phyloP scores from a whole-genome alignment of 2,888 invertebrate genomes.

The Acrobasis repandana region DNA sequence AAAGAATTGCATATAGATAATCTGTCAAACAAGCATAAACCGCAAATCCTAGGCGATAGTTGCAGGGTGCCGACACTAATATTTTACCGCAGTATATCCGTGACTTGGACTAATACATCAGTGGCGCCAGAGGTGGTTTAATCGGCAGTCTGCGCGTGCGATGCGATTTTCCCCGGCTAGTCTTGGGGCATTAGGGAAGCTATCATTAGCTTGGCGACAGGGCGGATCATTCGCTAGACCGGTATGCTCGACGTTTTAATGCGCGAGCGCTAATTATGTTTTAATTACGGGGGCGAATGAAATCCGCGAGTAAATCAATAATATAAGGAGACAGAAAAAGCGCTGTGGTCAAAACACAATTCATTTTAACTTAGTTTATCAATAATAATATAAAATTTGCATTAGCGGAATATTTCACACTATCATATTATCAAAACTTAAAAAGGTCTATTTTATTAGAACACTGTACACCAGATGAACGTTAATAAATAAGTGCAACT shows the following conservation, averaged over 20 bases:
- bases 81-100: conserved; percentile 62
- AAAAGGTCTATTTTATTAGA: background rate
- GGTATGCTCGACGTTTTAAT: conserved; percentile 52
- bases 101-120: conserved; percentile 70
- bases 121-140: conserved; percentile 67
- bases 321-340: conserved; percentile 7
- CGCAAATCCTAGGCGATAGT: conserved; percentile 26
- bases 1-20: conserved; percentile 4
- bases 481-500: conserved; percentile 34
- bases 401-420: background rate
- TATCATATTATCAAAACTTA: no score
- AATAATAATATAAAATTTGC: background rate
- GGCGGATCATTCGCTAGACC: conserved; percentile 60
- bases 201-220: conserved; percentile 76
- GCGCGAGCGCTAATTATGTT: conserved; percentile 48
- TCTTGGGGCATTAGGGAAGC: conserved; percentile 66
- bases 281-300: conserved; percentile 42
- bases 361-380: background rate
- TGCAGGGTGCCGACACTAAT: conserved; percentile 43
- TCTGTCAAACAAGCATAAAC: conserved; percentile 23
- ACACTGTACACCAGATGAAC: background rate
- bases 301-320: conserved; percentile 31
- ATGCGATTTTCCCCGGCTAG: conserved; percentile 67
- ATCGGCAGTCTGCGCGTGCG: conserved; percentile 71
- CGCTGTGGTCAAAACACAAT: background rate